Evolutionary conservation across 2,797 vertebrate species (phyloP).

Genomic region (Jordanella pulchra): DNA sequence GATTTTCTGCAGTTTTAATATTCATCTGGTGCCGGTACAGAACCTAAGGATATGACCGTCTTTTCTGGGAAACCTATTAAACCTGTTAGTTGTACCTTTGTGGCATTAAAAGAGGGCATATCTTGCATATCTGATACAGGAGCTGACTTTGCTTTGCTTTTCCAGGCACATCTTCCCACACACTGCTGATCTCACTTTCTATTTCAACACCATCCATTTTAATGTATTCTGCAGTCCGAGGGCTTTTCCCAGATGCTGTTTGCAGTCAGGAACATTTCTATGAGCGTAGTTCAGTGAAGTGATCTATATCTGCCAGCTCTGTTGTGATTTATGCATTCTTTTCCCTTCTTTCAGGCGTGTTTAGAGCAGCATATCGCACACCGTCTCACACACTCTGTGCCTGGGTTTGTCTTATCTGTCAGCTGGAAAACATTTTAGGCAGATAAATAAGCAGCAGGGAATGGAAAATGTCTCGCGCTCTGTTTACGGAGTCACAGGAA

Average conservation of each 20-base stretch:
- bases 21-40: background rate
- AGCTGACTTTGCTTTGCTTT: slow-evolving; percentile 1
- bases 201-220: slow-evolving; percentile 28
- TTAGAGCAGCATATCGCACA: slow-evolving; percentile 38
- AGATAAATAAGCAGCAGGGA: background rate
- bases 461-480: slow-evolving; percentile 22
- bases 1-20: background rate
- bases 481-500: slow-evolving; percentile 19
- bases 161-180: slow-evolving; percentile 35
- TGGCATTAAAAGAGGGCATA: slow-evolving; percentile 6
- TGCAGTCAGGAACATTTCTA: background rate
- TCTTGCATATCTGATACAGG: slow-evolving; percentile 20
- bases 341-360: slow-evolving; percentile 14
- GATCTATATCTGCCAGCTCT: slow-evolving; percentile 25
- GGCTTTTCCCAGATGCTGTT: slow-evolving; percentile 11
- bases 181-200: slow-evolving; percentile 18
- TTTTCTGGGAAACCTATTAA: too few species aligned
- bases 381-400: slow-evolving; percentile 4
- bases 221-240: slow-evolving; percentile 34
- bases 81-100: background rate
- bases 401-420: slow-evolving; percentile 24
- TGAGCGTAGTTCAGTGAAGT: slow-evolving; percentile 4
- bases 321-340: slow-evolving; percentile 44
- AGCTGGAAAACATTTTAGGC: background rate
- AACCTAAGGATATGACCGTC: background rate